Percentiles rank a stretch among this genome's conserved stretches.
phyloP scores from a whole-genome alignment of 2,888 invertebrate genomes.

The Cheiracanthium punctorium region DNA sequence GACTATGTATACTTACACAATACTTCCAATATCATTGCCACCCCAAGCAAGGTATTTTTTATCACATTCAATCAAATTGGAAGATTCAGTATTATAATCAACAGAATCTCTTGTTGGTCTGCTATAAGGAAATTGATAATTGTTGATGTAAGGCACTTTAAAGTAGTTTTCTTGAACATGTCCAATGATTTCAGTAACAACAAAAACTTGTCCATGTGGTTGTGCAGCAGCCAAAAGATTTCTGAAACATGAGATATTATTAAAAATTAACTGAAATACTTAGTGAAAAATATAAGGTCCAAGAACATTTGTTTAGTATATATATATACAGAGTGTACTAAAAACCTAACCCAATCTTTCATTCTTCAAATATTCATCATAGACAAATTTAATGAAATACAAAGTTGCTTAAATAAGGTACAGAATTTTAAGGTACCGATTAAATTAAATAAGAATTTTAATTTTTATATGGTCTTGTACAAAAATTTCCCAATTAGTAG shows the following conservation, averaged over 20 bases:
- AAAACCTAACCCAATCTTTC: too few relatives aligned
- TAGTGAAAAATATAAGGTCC: too few relatives aligned
- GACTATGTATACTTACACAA: conserved; percentile 3
- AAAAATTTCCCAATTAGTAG: too few relatives aligned
- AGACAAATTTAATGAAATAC: too few relatives aligned
- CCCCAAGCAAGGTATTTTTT: conserved; percentile 44
- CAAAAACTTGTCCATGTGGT: conserved; percentile 49
- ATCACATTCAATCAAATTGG: conserved; percentile 38
- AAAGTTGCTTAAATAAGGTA: too few relatives aligned
- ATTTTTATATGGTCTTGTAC: too few relatives aligned
- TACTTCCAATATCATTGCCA: conserved; percentile 38
- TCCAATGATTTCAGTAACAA: conserved; percentile 33
- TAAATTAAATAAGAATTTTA: too few relatives aligned
- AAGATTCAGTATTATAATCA: not conserved
- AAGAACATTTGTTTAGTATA: too few relatives aligned
- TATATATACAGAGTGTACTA: too few relatives aligned
- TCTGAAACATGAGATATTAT: conserved; percentile 5
- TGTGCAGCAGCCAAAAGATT: conserved; percentile 48
- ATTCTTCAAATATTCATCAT: too few relatives aligned
- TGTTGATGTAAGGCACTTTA: not conserved
- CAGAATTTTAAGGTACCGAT: too few relatives aligned
- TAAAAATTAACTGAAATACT: not conserved
- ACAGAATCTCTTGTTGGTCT: not conserved
- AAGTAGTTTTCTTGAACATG: not conserved
- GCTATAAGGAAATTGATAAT: not conserved